These are phyloP conservation scores for Scomber scombrus DNA, from an alignment of 2,113 vertebrate genomes.

Conservation along the genomic window DNA sequence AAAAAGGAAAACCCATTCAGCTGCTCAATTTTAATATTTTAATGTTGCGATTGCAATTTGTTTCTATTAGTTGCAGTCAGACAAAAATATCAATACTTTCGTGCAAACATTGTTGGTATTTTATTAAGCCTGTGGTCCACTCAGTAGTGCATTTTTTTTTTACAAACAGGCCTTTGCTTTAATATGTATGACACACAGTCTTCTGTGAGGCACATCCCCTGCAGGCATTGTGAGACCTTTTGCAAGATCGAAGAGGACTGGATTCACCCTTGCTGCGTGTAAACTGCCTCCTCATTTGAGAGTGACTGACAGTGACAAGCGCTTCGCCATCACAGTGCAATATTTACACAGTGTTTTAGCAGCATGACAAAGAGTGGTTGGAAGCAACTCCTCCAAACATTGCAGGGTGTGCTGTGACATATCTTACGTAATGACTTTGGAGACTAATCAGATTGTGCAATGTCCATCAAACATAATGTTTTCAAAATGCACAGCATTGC, in stretches of 20 bases:
- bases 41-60: neutral
- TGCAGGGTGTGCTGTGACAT: conserved; percentile 30
- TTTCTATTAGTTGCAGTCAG: too few species aligned
- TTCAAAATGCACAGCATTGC: neutral
- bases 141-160: neutral
- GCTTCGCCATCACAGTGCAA: conserved; percentile 39
- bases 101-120: neutral
- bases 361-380: conserved; percentile 43
- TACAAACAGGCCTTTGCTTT: neutral
- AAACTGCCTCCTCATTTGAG: conserved; percentile 45
- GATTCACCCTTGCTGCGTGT: conserved; percentile 13
- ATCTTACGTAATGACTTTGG: conserved; percentile 54
- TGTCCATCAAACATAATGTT: neutral
- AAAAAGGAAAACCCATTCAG: neutral
- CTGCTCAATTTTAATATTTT: neutral
- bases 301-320: conserved; percentile 66
- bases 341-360: conserved; percentile 55
- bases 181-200: neutral
- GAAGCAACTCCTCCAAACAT: conserved; percentile 33
- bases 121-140: neutral
- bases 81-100: neutral
- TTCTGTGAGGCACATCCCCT: neutral
- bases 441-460: conserved; percentile 13
- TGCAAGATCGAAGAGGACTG: conserved; percentile 33
- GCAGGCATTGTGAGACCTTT: conserved; percentile 13